Evolutionary conservation across 2,113 vertebrate genomes (phyloP).

Genomic region (Siphamia tubifer): DNA sequence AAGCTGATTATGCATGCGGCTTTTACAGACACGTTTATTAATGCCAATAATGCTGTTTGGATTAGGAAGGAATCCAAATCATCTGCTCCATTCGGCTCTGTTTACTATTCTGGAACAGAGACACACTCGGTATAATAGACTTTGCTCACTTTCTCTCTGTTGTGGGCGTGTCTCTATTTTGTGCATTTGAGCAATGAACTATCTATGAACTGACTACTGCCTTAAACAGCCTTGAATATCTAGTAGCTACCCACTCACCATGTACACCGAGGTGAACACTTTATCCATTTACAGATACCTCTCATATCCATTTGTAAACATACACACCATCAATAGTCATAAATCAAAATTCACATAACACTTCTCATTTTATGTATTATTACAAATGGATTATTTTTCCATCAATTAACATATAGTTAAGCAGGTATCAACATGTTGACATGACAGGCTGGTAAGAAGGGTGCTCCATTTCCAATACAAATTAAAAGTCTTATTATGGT

Average conservation of each 20-base stretch:
- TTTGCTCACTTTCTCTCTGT: not conserved
- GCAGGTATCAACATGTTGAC: too few species aligned
- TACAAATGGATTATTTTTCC: too few species aligned
- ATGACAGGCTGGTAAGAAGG: too few species aligned
- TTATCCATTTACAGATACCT: too few species aligned
- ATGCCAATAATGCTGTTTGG: conserved; percentile 50
- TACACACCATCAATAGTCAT: too few species aligned
- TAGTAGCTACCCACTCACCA: not conserved
- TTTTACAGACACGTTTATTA: conserved; percentile 55
- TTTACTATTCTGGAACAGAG: conserved; percentile 18
- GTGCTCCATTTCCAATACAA: too few species aligned
- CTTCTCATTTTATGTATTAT: too few species aligned
- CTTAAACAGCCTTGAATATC: not conserved
- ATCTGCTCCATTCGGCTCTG: conserved; percentile 19
- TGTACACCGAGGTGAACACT: too few species aligned
- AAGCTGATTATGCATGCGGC: conserved; percentile 48
- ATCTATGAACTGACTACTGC: not conserved
- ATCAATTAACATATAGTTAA: too few species aligned
- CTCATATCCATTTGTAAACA: too few species aligned
- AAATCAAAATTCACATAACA: too few species aligned
- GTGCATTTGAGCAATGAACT: not conserved
- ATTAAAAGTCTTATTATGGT: too few species aligned
- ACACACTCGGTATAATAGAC: not conserved
- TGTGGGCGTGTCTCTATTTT: not conserved
- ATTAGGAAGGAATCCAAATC: conserved; percentile 54